Evolutionary conservation across 2,888 invertebrate species (phyloP), one percentile per base, ranked within the genome.

Genomic region (Hoplodrina ambigua): DNA sequence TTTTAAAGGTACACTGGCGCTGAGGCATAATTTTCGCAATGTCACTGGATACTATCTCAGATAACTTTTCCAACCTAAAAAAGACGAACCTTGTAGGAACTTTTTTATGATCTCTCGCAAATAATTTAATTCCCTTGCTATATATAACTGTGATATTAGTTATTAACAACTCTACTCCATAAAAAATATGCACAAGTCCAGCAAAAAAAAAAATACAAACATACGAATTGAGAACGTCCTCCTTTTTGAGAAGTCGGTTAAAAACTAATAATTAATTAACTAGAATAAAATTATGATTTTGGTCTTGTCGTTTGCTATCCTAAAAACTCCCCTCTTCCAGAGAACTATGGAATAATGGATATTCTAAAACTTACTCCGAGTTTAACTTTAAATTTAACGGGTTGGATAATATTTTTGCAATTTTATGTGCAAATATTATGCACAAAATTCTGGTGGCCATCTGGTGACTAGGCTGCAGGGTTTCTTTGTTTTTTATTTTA

Each of bases 51-150:
- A 94, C 85, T 20, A 92, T 72, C 49, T 82, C 67, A 0, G 88
- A 87, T 63, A 94, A 72, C 17, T 83, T 90, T 68, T 86, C 68
- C 63, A 92, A 87, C 57, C 94, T 94, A 70, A 70, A 87, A 89
- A 61, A 64, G 19, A 65, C 17, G 17, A 53, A 50, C 30, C 0
- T 25, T 49, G 8, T 54, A 17, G 11, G 0, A n/a, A 4, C 10
- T 44, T 25, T 25, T 25, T 71, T 25, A 15, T 15, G 13, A 69
- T 46, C 10, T 30, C 19, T 69, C n/a, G 25, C 19, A 50, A 68
- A 61, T 25, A 4, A 25, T 49, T 60, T 10, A 41, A 52, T 33
- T 30, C 52, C 17, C 25, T 37, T 20, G 7, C 8, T 37, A 10
- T 0, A 10, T 37, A 10, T 37, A 58, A 1, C 10, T n/a, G 19